Evolutionary conservation across 23 tunicate species (phyloP).

Genomic region (Corella eumyota): DNA sequence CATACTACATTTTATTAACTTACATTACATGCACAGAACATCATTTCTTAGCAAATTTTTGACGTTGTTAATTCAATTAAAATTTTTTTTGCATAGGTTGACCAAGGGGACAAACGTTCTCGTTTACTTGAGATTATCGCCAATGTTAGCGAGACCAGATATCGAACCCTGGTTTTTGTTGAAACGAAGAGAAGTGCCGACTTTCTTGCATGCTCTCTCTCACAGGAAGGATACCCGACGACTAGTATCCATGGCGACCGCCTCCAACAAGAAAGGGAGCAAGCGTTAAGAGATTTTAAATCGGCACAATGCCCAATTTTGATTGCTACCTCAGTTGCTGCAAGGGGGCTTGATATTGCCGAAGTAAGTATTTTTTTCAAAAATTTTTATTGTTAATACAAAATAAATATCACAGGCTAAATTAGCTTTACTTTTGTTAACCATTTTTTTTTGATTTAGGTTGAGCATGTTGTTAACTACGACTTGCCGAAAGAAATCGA

Average conservation of each 20-base stretch:
- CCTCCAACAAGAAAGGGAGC: conserved; percentile 86
- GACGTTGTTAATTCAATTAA: no score
- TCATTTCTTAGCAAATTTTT: no score
- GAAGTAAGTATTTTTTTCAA: conserved; percentile 17
- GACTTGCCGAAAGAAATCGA: conserved; percentile 91
- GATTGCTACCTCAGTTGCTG: conserved; percentile 99
- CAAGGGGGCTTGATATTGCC: conserved; percentile 95
- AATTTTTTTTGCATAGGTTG: conserved; percentile 13
- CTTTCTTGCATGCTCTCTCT: conserved; percentile 84
- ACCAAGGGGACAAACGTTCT: conserved; percentile 62
- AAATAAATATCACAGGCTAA: background rate
- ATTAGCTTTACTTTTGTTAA: background rate
- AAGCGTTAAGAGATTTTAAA: conserved; percentile 88
- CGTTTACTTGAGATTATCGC: conserved; percentile 58
- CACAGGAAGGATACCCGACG: conserved; percentile 79
- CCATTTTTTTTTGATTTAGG: conserved; percentile 4
- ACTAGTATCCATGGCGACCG: conserved; percentile 99
- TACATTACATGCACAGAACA: no score
- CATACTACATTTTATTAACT: no score
- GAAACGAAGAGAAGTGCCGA: conserved; percentile 98
- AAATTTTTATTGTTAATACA: background rate
- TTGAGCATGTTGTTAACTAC: conserved; percentile 97
- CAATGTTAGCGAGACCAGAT: conserved; percentile 56
- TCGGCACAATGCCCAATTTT: conserved; percentile 70
- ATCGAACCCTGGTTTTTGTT: conserved; percentile 91